phyloP scores from a whole-genome alignment of 2,888 invertebrate genomes.

The Apantesis nais region DNA sequence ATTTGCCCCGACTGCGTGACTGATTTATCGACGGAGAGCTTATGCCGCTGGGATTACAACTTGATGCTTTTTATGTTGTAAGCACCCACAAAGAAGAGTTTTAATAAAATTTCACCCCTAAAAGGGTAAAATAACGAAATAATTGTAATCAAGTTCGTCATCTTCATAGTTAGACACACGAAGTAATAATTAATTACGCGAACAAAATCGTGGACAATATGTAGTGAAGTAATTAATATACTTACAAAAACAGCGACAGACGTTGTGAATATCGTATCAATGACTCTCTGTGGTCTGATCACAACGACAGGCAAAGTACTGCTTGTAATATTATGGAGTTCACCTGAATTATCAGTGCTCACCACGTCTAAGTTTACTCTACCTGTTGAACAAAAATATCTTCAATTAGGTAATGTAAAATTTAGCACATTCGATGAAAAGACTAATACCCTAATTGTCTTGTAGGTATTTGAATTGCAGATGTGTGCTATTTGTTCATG shows the following conservation, averaged over 20 bases:
- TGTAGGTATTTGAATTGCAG: background rate
- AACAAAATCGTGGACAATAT: background rate
- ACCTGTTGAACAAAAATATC: conserved; percentile 54
- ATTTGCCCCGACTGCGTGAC: no score
- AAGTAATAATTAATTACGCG: no score
- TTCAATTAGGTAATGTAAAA: background rate
- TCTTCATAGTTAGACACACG: no score
- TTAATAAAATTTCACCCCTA: no score
- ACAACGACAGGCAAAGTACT: conserved; percentile 82
- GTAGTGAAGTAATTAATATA: conserved; percentile 26
- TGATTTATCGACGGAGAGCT: no score
- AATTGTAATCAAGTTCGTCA: no score
- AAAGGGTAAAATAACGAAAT: no score
- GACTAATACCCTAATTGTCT: background rate
- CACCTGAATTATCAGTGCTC: conserved; percentile 48
- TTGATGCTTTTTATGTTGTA: no score
- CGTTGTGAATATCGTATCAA: conserved; percentile 90
- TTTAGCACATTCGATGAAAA: background rate
- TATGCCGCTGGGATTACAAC: no score
- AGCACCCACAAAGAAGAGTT: no score
- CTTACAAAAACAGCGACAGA: conserved; percentile 90
- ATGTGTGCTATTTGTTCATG: background rate
- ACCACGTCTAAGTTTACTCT: conserved; percentile 56
- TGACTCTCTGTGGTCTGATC: conserved; percentile 85
- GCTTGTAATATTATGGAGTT: conserved; percentile 43